A percentile compares a stretch with the other conserved stretches of the same genome.
These are phyloP conservation scores for Trochalopteron elliotii DNA, from an alignment of 2,113 vertebrate species.

Conservation along the genomic window DNA sequence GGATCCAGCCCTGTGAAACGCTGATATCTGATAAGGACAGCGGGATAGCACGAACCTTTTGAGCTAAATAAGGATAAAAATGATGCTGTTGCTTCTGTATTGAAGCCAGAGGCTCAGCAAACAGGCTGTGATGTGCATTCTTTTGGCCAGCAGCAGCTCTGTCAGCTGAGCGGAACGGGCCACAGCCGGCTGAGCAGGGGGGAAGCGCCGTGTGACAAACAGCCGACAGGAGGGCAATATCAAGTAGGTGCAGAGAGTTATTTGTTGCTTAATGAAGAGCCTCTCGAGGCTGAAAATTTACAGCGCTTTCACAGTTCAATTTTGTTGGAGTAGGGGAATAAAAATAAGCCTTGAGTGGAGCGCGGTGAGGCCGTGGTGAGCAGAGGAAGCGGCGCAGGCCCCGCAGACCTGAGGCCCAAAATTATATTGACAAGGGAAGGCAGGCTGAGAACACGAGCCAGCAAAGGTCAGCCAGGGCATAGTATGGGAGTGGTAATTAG, in stretches of 20 bases:
- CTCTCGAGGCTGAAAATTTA: conserved; percentile 10
- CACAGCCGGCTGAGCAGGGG: background rate
- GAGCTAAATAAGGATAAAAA: background rate
- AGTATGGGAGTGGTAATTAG: background rate
- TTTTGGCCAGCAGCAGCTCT: background rate
- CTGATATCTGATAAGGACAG: background rate
- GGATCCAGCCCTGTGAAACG: background rate
- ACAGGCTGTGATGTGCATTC: background rate
- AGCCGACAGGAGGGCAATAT: background rate
- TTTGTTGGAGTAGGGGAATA: background rate
- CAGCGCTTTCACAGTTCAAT: background rate
- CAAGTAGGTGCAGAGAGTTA: background rate
- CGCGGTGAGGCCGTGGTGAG: accelerated
- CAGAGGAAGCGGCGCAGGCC: background rate
- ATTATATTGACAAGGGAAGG: background rate
- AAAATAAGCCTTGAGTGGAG: background rate
- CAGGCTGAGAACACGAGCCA: background rate
- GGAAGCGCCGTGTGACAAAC: background rate
- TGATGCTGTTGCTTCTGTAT: background rate
- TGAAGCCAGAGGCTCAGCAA: background rate
- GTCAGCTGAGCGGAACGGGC: background rate
- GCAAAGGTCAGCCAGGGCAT: background rate
- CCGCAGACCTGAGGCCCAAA: accelerated
- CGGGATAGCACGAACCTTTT: accelerated
- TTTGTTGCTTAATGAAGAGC: conserved; percentile 40